Base-by-base conservation (phyloP, 2,888 invertebrate species). In the Eulithis prunata region DNA sequence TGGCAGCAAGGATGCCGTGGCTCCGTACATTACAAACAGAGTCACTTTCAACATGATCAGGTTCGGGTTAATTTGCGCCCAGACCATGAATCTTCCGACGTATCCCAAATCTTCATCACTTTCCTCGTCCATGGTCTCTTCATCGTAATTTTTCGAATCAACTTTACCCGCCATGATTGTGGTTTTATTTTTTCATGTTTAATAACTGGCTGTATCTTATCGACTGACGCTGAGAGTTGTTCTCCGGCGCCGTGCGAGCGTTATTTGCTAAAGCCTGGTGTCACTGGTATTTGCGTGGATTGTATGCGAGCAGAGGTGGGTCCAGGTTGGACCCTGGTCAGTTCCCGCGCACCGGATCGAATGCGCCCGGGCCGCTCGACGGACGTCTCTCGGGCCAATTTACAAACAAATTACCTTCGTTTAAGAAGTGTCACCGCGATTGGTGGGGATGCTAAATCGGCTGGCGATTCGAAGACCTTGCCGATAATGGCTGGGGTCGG, bases 1-100 rank as follows among this genome's bases (percentile, higher is more conserved):
- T 0, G 98, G 98, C 65, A 98, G 89, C 59, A 98, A 93, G 7
- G 97, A 96, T 59, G 97, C 97, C 45, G 97, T 96, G 58, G 97
- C 97, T 85, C 97, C 97, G 83, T 97, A 97, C 94, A 96, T 96
- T 77, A 97, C 96, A 86, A 97, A 97, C 10, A 97, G 90, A 43
- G 97, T 96, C 77, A 97, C 94, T 94, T 97, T 97, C 78, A 97
- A 88, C 95, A 97, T 96, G 71, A 97, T 93, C 78, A 97, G 90
- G 87, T 96, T 96, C 58, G 96, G 96, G 86, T 97, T 97, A 75
- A 97, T 95, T 69, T 94, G 92, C 74, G 94, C 86, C 77, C 89
- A 89, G 61, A 81, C 83, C 84, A 89, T 92, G 81, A 87, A 83
- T 80, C 92, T 88, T 70, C 90, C 89, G 70, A 94, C 87, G 71